A percentile compares a stretch with the other conserved stretches of the same genome.
Evolutionary conservation across 92 coral and sea anemone genomes (phyloP).

Genomic region (Pocillopora meandrina): DNA sequence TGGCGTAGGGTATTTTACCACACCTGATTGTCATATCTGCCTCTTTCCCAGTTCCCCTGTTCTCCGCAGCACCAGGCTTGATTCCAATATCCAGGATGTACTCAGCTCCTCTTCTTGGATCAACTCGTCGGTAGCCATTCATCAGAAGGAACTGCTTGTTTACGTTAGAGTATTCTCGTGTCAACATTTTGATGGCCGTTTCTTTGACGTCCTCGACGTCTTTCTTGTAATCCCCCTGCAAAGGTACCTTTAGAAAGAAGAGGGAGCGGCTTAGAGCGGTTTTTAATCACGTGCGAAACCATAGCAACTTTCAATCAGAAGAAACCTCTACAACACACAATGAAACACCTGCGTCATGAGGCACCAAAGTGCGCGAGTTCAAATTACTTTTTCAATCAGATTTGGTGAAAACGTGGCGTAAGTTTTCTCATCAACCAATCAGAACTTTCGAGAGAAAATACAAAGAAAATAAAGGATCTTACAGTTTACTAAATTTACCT

Average conservation of each 20-base stretch:
- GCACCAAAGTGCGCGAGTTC: too few relatives aligned
- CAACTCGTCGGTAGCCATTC: constrained; percentile 93
- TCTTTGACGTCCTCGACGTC: constrained; percentile 86
- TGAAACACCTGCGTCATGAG: too few relatives aligned
- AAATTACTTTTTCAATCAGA: too few relatives aligned
- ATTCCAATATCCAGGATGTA: constrained; percentile 91
- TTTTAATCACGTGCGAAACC: not conserved
- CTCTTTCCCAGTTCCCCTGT: not conserved
- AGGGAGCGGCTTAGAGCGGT: not conserved
- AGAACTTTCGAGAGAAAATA: too few relatives aligned
- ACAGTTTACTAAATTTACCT: constrained; percentile 32
- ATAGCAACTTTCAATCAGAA: not conserved
- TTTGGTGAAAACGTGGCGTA: too few relatives aligned
- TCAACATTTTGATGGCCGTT: constrained; percentile 85
- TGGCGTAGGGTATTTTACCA: not conserved
- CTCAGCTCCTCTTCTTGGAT: constrained; percentile 93
- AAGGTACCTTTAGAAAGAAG: constrained; percentile 14
- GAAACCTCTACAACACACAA: too few relatives aligned
- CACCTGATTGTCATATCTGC: constrained; percentile 13
- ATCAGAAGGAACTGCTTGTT: constrained; percentile 65
- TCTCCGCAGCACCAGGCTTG: constrained; percentile 10
- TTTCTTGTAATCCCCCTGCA: constrained; percentile 78
- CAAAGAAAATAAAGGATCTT: too few relatives aligned
- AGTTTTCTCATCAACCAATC: too few relatives aligned
- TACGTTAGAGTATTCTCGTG: constrained; percentile 71